Evolutionary conservation across 2,888 invertebrate genomes (phyloP), one percentile per base, ranked within the genome.

Genomic region (Craniophora ligustri): DNA sequence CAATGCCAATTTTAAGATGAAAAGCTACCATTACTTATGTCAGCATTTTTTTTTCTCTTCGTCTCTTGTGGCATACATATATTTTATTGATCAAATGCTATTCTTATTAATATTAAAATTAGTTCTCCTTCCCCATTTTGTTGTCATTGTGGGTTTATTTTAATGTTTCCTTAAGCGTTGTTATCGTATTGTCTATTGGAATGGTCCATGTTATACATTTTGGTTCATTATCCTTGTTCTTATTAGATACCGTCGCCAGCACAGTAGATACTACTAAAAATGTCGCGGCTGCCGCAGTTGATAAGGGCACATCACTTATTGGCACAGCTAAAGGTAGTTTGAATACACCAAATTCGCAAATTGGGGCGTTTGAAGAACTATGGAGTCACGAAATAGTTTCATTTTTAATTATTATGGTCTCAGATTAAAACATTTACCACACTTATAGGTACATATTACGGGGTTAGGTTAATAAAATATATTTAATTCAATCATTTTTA

Each of bases 201-300:
- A 14, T 0, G 32, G 11, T 58, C 21, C 13, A 18, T 2, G 14
- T n/a, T n/a, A n/a, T n/a, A n/a, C n/a, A n/a, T 36, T 32, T 21
- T 41, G 6, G 8, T 30, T 5, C 26, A 30, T 47, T 49, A 14
- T 45, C 59, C 35, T 65, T 49, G 44, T 49, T 35, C 32, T 18
- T 18, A 54, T 23, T 77, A 78, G 78, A 74, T 61, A 72, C 83
- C 7, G 64, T 81, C 39, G 67, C 78, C 31, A 75, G 62, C 46
- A 78, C 82, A 23, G 78, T 82, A 70, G 85, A 85, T 15, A 75
- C 79, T 7, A 78, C 85, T 10, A 84, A 81, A 61, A 76, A 62
- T 51, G 69, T 75, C 2, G 75, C 81, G 14, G 58, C 78, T 5
- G 71, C 79, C 5, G 78, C 75, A 39, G 66, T 72, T 21, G 81